Evolutionary conservation across 1,140 invertebrate genomes (phyloP), one percentile per base, ranked within the genome.

Genomic region (Macrostomum lignano): DNA sequence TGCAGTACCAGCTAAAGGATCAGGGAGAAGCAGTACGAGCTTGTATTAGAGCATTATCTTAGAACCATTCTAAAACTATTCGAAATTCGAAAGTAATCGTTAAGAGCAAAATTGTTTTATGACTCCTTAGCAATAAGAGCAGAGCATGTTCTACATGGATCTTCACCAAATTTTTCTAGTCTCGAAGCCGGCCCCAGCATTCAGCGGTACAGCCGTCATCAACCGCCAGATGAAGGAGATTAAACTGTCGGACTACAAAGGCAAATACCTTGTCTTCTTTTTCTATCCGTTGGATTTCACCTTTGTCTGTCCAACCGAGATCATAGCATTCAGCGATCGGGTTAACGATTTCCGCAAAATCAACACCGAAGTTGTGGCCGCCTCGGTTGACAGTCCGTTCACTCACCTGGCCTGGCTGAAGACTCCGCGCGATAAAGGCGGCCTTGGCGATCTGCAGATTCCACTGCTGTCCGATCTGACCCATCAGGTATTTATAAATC

Each of bases 301-400:
- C 2, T 86, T 86, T 64, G 79, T 88, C 1, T 88, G 79, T 46
- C 79, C 79, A n/a, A 86, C 81, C 21, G 79, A 91, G 63, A 82
- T 91, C 38, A 65, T 84, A 36, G 78, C 79, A n/a, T 86, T 91
- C 51, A 84, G 76, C 38, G 76, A 86, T 53, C 62, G 74, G 40
- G 62, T 79, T 17, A 66, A 74, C 29, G 78, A 84, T 48, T 91
- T 91, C 44, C 64, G 60, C 19, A 68, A 69, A 47, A 63, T 82
- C 2, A 76, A 81, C 46, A 66, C 73, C 1, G 75, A 81, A 62
- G 55, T 91, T 3, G 65, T 88, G 44, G 81, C 67, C 34, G 72
- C 69, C 31, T 82, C 77, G 24, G 79, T 74, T 21, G 79, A 86
- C 58, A 77, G 73, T 23, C 75, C 82, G 50, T 86, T 75, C 58